Conservation (phyloP, 2,113 vertebrate genomes). For the Capreolus pygargus region DNA sequence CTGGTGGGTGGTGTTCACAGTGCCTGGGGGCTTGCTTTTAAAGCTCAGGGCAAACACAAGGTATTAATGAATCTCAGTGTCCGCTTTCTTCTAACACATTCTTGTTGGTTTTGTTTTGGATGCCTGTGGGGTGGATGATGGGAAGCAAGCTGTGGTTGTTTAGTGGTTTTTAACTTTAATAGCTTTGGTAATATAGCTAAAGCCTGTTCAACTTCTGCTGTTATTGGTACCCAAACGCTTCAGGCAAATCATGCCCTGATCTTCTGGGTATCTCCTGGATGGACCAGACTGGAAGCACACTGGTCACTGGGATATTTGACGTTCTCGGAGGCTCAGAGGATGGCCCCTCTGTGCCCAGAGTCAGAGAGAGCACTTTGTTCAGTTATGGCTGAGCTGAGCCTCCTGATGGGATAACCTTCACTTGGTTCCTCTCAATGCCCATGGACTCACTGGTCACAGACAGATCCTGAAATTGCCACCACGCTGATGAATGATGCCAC, state of each 20-base stretch:
- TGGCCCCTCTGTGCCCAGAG: neutral
- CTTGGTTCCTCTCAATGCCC: neutral
- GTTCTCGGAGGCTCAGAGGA: neutral
- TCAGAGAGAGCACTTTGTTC: neutral
- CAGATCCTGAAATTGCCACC: neutral
- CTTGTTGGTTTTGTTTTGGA: constrained; percentile 22
- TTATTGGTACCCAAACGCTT: neutral
- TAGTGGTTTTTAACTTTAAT: constrained; percentile 49
- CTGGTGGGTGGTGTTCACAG: fast-evolving
- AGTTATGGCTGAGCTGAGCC: neutral
- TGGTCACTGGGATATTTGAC: neutral
- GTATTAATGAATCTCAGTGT: neutral
- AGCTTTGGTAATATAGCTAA: constrained; percentile 42
- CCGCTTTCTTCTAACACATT: neutral
- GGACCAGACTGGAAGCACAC: neutral
- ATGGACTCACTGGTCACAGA: neutral
- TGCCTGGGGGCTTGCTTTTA: neutral
- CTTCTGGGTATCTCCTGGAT: neutral
- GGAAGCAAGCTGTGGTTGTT: constrained; percentile 43
- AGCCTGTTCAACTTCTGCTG: neutral
- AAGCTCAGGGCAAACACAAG: neutral
- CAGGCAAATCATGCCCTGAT: neutral
- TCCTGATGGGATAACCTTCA: neutral
- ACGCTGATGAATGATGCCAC: too few relatives aligned
- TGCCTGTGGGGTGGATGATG: constrained; percentile 41